These are phyloP conservation scores for Trinorchestia longiramus DNA, from an alignment of 1,140 invertebrate species.

Conservation along the genomic window DNA sequence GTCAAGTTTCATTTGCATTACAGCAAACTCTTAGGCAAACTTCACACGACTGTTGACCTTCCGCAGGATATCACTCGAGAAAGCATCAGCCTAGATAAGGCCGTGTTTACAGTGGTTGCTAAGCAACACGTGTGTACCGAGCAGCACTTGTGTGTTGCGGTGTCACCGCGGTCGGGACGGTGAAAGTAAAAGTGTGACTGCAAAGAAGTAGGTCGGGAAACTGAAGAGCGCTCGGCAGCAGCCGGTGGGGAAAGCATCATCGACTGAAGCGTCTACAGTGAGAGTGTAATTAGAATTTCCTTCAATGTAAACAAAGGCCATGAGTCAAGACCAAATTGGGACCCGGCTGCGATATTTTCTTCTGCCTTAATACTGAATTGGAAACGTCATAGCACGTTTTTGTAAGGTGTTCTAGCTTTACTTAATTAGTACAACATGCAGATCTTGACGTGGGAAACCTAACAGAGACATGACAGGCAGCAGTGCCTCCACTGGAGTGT, in stretches of 20 bases:
- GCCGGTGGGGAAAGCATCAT: not conserved
- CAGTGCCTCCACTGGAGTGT: no score
- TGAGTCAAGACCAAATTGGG: not conserved
- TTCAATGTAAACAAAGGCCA: not conserved
- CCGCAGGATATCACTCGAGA: not conserved
- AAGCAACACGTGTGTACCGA: not conserved
- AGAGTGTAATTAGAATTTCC: not conserved
- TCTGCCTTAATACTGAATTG: not conserved
- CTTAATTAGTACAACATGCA: no score
- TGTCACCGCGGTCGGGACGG: not conserved
- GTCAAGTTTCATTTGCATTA: no score
- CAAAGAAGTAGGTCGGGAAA: conserved; percentile 28
- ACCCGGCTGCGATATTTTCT: not conserved
- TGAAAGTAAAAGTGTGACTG: conserved; percentile 39
- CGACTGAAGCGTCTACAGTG: not conserved
- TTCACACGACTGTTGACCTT: not conserved
- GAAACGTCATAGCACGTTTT: no score
- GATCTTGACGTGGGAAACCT: no score
- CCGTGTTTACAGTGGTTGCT: not conserved
- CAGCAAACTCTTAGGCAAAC: not conserved
- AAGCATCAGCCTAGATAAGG: not conserved
- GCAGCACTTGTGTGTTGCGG: not conserved
- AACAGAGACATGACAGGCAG: no score
- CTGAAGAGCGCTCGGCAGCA: not conserved
- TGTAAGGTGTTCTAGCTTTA: no score